These are phyloP conservation scores for Nesidiocoris tenuis DNA, from an alignment of 2,888 invertebrate genomes.

Conservation along the genomic window DNA sequence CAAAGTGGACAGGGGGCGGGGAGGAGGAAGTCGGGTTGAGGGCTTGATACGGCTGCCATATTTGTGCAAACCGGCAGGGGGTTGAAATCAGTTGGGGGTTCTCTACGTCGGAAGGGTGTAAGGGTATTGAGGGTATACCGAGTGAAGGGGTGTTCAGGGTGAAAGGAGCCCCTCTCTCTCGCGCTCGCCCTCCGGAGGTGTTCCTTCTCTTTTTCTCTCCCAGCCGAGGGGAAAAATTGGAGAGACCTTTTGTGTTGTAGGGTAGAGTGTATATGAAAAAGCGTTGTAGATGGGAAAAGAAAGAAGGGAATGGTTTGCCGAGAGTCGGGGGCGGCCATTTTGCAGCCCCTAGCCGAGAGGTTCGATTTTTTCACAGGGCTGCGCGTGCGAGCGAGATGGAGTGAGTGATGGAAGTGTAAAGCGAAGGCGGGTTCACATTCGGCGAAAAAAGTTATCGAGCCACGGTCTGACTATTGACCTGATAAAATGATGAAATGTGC, in stretches of 20 bases:
- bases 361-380: conserved; percentile 46
- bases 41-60: conserved; percentile 53
- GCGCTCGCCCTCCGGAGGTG: conserved; percentile 55
- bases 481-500: too few species aligned
- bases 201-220: conserved; percentile 52
- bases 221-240: conserved; percentile 52
- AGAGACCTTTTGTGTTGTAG: conserved; percentile 51
- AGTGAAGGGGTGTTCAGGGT: conserved; percentile 55
- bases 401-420: too few species aligned
- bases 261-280: conserved; percentile 45
- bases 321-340: conserved; percentile 52
- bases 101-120: conserved; percentile 26
- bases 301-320: conserved; percentile 36
- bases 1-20: conserved; percentile 42
- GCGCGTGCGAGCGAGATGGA: too few species aligned
- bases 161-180: conserved; percentile 53
- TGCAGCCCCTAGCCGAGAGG: conserved; percentile 53
- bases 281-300: conserved; percentile 11
- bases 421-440: too few species aligned
- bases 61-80: conserved; percentile 57
- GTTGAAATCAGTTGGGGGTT: conserved; percentile 58
- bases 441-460: too few species aligned
- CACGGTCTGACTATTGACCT: too few species aligned
- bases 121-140: conserved; percentile 29
- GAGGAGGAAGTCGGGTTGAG: conserved; percentile 52